These are phyloP conservation scores for Platyrinchus mystaceus DNA, from an alignment of 2,797 vertebrate species.

Conservation along the genomic window DNA sequence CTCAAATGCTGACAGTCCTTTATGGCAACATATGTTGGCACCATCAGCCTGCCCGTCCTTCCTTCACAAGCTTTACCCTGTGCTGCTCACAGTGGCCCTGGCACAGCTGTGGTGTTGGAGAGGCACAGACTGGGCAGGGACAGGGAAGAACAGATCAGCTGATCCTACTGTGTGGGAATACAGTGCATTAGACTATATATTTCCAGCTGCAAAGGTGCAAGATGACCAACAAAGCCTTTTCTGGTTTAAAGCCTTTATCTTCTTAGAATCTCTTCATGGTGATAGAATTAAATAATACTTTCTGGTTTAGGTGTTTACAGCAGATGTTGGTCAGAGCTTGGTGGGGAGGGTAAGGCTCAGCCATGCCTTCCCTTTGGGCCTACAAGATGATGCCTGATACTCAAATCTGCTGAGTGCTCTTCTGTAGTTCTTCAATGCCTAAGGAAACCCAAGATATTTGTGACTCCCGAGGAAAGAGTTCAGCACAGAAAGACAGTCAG, in stretches of 20 bases:
- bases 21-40: background rate
- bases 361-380: background rate
- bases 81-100: background rate
- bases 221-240: background rate
- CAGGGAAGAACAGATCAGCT: background rate
- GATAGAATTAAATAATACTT: background rate
- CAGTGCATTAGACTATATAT: background rate
- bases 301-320: background rate
- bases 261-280: background rate
- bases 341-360: background rate
- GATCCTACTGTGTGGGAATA: background rate
- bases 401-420: background rate
- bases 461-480: background rate
- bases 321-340: background rate
- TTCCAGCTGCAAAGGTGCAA: background rate
- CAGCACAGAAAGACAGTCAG: background rate
- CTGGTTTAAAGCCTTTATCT: background rate
- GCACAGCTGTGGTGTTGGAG: fast-evolving
- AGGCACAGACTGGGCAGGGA: background rate
- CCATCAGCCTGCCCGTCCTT: background rate
- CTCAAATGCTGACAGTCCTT: too few relatives aligned
- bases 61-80: background rate
- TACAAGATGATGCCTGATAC: background rate
- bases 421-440: background rate
- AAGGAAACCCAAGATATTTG: background rate